Evolutionary conservation across 2,113 vertebrate species (phyloP).

Genomic region (Xenopus tropicalis): DNA sequence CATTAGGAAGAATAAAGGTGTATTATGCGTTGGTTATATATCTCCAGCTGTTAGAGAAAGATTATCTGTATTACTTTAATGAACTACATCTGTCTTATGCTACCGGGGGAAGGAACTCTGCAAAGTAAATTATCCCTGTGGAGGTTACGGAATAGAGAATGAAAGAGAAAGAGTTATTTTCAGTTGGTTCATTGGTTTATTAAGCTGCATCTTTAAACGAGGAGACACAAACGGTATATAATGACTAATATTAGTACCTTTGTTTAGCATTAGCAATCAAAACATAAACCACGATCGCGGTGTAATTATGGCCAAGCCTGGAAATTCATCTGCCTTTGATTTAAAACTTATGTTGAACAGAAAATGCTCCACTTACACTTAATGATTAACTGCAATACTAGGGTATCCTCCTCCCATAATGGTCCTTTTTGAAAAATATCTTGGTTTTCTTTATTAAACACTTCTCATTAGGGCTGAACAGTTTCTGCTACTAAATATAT

Average conservation of each 20-base stretch:
- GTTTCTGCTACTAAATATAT: no score
- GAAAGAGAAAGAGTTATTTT: not conserved
- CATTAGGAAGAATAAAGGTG: slow-evolving; percentile 48
- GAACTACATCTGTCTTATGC: slow-evolving; percentile 46
- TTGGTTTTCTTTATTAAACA: no score
- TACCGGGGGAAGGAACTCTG: slow-evolving; percentile 37
- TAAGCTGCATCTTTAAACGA: slow-evolving; percentile 36
- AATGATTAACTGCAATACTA: no score
- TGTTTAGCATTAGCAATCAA: slow-evolving; percentile 26
- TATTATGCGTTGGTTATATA: slow-evolving; percentile 44
- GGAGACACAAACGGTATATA: slow-evolving; percentile 18
- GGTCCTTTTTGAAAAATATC: no score
- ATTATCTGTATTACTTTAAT: slow-evolving; percentile 52
- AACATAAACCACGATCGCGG: slow-evolving; percentile 11
- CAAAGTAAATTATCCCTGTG: slow-evolving; percentile 22
- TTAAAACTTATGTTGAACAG: no score
- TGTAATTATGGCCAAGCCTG: slow-evolving; percentile 19
- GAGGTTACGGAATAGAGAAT: slow-evolving; percentile 8
- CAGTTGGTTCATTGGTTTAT: not conserved
- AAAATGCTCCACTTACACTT: no score
- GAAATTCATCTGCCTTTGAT: no score
- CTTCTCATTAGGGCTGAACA: no score
- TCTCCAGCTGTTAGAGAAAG: slow-evolving; percentile 50
- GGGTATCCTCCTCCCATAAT: no score
- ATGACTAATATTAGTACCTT: slow-evolving; percentile 13